Percentiles rank a stretch among this genome's conserved stretches.
Conservation (phyloP, 2,797 vertebrate species). For the Gymnothorax javanicus region DNA sequence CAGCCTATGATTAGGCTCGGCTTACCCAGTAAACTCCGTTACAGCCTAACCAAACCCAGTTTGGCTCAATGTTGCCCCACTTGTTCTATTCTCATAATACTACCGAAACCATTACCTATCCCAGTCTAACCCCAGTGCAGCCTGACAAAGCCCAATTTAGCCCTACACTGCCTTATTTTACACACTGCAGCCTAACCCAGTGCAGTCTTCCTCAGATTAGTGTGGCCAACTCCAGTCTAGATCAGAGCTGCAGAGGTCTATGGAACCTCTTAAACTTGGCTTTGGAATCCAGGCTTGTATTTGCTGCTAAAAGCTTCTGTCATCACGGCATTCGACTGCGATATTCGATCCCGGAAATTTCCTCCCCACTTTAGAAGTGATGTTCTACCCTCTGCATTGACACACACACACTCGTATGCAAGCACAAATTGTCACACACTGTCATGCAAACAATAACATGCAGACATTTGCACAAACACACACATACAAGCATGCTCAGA, state of each 20-base stretch:
- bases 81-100: too few species aligned
- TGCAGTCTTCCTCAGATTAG: neutral
- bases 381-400: neutral
- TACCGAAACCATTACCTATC: neutral
- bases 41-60: too few species aligned
- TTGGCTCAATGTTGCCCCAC: too few species aligned
- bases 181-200: neutral
- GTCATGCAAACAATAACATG: neutral
- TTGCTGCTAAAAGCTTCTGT: neutral
- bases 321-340: neutral
- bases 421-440: slow-evolving; percentile 6
- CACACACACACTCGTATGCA: neutral
- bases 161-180: too few species aligned
- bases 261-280: neutral
- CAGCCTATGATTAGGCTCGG: too few species aligned
- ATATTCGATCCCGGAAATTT: slow-evolving; percentile 21
- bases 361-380: neutral
- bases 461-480: neutral
- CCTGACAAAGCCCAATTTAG: neutral
- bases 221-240: neutral
- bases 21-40: too few species aligned
- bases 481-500: neutral
- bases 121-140: neutral
- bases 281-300: neutral
- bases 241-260: neutral